Base-by-base conservation (phyloP, 2,113 vertebrate species). In the Noctilio leporinus region DNA sequence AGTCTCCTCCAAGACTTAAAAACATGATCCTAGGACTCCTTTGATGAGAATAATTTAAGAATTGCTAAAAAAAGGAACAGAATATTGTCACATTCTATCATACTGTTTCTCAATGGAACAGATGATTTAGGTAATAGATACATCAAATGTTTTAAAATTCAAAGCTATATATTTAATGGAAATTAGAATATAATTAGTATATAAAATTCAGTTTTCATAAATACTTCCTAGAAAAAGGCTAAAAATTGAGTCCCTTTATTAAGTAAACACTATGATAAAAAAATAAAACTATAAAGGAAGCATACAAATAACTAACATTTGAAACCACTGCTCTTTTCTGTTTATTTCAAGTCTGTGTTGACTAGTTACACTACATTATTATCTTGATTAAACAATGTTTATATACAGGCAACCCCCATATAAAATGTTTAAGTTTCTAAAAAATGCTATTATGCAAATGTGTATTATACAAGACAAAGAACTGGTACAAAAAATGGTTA, bases 331-430 rank as follows among this genome's bases (percentile, higher is more conserved):
- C 33, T 81, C 5, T 75, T 93, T 91, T 19, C 22, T 69, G 16
- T 72, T 83, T 89, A 89, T 94, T 94, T 90, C 47, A 95, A 90
- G 33, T 84, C 91, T 93, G 38, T 91, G 22, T 62, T 62, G 76
- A 91, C 64, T 87, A 9, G 33, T 72, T 86, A 89, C 16, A 88
- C 14, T 59, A 85, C 0, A 95, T 49, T 7, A 72, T 35, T 80
- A 45, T 10, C 30, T 93, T 78, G 49, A 72, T 88, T 88, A 96
- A 95, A 80, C 40, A 75, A 86, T 30, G 30, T 64, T 90, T 38
- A 59, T 49, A 73, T 59, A 75, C n/a, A n/a, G n/a, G n/a, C n/a
- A n/a, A n/a, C n/a, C n/a, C n/a, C n/a, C n/a, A n/a, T n/a, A n/a
- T n/a, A n/a, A n/a, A n/a, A n/a, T n/a, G n/a, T n/a, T n/a, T n/a